Base-by-base conservation (phyloP, 1,140 invertebrate species). In the Tenebrio molitor region DNA sequence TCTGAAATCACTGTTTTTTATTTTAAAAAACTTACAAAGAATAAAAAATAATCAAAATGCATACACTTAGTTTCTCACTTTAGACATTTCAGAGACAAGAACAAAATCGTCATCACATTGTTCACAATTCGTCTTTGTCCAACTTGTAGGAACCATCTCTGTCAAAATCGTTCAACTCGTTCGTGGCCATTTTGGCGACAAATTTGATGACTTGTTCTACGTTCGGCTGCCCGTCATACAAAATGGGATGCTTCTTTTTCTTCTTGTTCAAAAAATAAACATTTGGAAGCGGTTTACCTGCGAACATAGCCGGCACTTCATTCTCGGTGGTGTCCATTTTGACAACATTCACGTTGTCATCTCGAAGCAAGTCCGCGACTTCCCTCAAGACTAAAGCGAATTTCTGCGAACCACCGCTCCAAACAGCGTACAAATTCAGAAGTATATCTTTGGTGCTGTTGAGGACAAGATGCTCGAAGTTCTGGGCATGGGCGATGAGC, bases 281-380 rank as follows among this genome's bases (percentile, higher is more conserved):
- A 0, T 97, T 98, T 34, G 97, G 97, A 89, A 98, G 99, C 12
- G 97, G 97, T 5, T 36, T 14, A 76, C 89, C 88, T 8, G 99
- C 96, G 83, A 91, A 99, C 63, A 86, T 83, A 8, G 90, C 83
- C 66, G 96, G 95, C 69, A 97, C 96, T 86, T 99, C 97, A 84
- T 99, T 99, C 44, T 95, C 95, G 0, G 97, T 98, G 16, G 97
- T 97, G 84, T 99, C 97, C 84, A 98, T 94, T 83, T 99, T 99
- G 0, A 97, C 93, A 81, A 99, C 97, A 62, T 89, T 91, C 10
- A 99, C 89, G 66, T 94, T 88, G 83, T 99, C 97, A 76, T 92
- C 85, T 71, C 72, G 72, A 81, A 93, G 90, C 87, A 96, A 96
- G 63, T 92, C 91, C 53, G 93, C 97, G 17, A 99, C 85, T 84